phyloP scores from a whole-genome alignment of 2,888 invertebrate genomes.

The Flexamia atlantica region DNA sequence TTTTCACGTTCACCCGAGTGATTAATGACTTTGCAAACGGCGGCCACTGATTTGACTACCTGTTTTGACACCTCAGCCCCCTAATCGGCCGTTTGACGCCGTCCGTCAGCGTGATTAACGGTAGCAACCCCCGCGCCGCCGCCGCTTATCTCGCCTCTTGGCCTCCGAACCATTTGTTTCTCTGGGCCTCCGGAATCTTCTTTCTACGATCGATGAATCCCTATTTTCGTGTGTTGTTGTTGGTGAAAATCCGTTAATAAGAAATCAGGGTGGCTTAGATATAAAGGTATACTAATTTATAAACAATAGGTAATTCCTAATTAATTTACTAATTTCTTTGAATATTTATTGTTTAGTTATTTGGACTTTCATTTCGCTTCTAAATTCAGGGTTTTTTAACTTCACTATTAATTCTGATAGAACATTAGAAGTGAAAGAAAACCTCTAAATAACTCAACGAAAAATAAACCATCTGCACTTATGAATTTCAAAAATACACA shows the following conservation, averaged over 20 bases:
- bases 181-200: background rate
- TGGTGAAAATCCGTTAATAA: background rate
- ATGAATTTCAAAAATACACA: too few relatives aligned
- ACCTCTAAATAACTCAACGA: too few relatives aligned
- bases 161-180: slow-evolving; percentile 51
- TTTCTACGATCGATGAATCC: slow-evolving; percentile 34
- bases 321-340: too few relatives aligned
- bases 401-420: too few relatives aligned
- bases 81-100: slow-evolving; percentile 54
- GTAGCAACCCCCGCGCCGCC: slow-evolving; percentile 16
- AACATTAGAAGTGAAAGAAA: too few relatives aligned
- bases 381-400: too few relatives aligned
- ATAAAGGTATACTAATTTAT: too few relatives aligned
- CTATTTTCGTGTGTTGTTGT: background rate
- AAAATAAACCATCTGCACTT: too few relatives aligned
- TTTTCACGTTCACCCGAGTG: slow-evolving; percentile 44
- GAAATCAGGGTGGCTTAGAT: too few relatives aligned
- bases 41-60: slow-evolving; percentile 60
- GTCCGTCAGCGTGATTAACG: slow-evolving; percentile 57
- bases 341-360: too few relatives aligned
- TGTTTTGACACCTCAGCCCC: slow-evolving; percentile 58
- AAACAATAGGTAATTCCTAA: too few relatives aligned
- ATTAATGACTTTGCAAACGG: slow-evolving; percentile 35
- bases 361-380: too few relatives aligned
- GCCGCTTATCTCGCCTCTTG: slow-evolving; percentile 16